Base-by-base conservation (phyloP, 2,113 vertebrate species). In the Xiphophorus couchianus region DNA sequence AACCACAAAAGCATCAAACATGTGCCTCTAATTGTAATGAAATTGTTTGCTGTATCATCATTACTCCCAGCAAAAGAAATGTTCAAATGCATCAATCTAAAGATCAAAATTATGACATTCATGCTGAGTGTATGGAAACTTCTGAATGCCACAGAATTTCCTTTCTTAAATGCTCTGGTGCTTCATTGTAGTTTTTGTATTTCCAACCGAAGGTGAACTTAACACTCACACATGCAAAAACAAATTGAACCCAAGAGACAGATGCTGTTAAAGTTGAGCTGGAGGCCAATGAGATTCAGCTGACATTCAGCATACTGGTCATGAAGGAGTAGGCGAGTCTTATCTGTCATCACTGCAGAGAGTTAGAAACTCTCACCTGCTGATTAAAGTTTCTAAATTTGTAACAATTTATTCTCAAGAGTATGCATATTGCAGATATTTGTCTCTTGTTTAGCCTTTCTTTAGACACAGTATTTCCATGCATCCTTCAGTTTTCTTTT, bases 261-360 rank as follows among this genome's bases (percentile, higher is more conserved):
- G 42, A 80, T 44, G 81, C 83, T 76, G 81, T 84, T 76, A 69
- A 87, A 88, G 87, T 91, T 91, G 85, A 92, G 88, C 80, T 64
- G 48, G 78, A 86, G 91, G 92, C 82, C 86, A 88, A 88, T 88
- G 85, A 83, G 85, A 86, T 91, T 89, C 81, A 72, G 74, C 85
- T 87, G 74, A 86, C 84, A 86, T 83, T 90, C 73, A 67, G 67
- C 69, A 69, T 74, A 48, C 33, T 64, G 72, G 66, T 42, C 27
- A 64, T 66, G 78, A 68, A 48, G 61, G 31, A 75, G 61, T 25
- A 66, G 22, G 60, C 33, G 60, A 62, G 81, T 72, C 75, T 64
- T 77, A 71, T 75, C 37, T 33, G 82, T 90, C 90, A 88, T 58
- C 66, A 69, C 13, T 77, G 68, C 76, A 89, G 62, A 75, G 71